Conservation (phyloP, 2,888 invertebrate genomes). For the Stenurella melanura region DNA sequence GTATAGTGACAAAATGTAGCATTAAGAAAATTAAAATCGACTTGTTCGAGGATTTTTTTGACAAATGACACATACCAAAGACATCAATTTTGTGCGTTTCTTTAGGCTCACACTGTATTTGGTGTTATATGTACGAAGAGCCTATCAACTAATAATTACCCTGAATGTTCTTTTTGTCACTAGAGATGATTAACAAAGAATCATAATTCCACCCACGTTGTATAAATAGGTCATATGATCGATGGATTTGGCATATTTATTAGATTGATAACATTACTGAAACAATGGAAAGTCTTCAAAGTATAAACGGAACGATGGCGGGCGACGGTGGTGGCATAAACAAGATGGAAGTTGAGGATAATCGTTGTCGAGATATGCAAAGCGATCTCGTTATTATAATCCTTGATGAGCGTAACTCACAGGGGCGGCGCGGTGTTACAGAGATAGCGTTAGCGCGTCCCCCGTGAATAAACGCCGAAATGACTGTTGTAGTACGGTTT, state of each 20-base stretch:
- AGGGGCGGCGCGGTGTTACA: conserved; percentile 53
- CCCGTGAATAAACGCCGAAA: conserved; percentile 50
- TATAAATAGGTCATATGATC: too few relatives aligned
- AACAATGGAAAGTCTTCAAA: conserved; percentile 9
- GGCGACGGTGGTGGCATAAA: conserved; percentile 64
- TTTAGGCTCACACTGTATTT: too few relatives aligned
- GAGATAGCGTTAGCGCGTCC: conserved; percentile 59
- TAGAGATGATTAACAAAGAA: too few relatives aligned
- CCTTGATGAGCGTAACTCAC: conserved; percentile 73
- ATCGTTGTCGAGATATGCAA: conserved; percentile 72
- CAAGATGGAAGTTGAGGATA: conserved; percentile 70
- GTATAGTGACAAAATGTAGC: too few relatives aligned
- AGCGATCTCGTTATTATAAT: conserved; percentile 73
- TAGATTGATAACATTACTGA: neutral
- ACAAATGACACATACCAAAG: too few relatives aligned
- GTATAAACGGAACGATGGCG: conserved; percentile 22
- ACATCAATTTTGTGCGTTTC: too few relatives aligned
- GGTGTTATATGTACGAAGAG: too few relatives aligned
- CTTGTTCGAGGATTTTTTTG: too few relatives aligned
- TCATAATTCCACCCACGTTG: too few relatives aligned
- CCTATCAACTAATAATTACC: too few relatives aligned
- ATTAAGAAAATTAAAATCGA: too few relatives aligned
- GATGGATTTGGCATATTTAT: neutral
- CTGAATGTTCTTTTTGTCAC: too few relatives aligned
- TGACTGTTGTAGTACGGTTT: conserved; percentile 35